These are phyloP conservation scores for Endomychus coccineus DNA, from an alignment of 2,888 invertebrate species.

Conservation along the genomic window DNA sequence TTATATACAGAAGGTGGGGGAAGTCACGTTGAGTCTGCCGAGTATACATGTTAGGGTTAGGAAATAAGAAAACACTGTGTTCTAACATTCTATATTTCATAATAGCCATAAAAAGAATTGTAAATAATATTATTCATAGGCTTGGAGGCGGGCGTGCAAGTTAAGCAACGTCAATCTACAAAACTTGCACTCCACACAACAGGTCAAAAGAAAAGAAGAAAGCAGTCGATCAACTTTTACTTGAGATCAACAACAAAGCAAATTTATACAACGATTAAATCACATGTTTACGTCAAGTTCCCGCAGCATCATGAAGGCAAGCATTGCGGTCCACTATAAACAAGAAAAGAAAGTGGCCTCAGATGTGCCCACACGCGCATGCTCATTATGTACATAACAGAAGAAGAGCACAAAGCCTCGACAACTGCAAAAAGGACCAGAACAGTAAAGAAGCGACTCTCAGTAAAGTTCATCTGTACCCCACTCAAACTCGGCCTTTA, in stretches of 20 bases:
- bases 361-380: constrained; percentile 10
- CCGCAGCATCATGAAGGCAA: constrained; percentile 15
- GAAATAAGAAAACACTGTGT: constrained; percentile 29
- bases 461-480: constrained; percentile 3
- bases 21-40: constrained; percentile 12
- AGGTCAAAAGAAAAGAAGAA: constrained; percentile 15
- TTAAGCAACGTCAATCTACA: constrained; percentile 10
- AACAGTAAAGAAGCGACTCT: constrained; percentile 10
- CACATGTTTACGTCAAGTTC: constrained; percentile 31
- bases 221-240: constrained; percentile 38
- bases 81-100: constrained; percentile 35
- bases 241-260: constrained; percentile 42
- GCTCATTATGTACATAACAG: constrained; percentile 8
- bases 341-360: constrained; percentile 10
- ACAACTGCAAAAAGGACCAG: constrained; percentile 8
- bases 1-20: constrained; percentile 10
- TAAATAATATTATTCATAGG: constrained; percentile 21
- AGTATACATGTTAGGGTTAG: constrained; percentile 17
- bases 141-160: constrained; percentile 9
- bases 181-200: constrained; percentile 18
- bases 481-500: too few relatives aligned
- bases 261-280: constrained; percentile 38
- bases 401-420: constrained; percentile 4
- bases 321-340: constrained; percentile 7
- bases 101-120: constrained; percentile 34